Evolutionary conservation across 2,113 vertebrate species (phyloP).

Genomic region (Calidris pygmaea): DNA sequence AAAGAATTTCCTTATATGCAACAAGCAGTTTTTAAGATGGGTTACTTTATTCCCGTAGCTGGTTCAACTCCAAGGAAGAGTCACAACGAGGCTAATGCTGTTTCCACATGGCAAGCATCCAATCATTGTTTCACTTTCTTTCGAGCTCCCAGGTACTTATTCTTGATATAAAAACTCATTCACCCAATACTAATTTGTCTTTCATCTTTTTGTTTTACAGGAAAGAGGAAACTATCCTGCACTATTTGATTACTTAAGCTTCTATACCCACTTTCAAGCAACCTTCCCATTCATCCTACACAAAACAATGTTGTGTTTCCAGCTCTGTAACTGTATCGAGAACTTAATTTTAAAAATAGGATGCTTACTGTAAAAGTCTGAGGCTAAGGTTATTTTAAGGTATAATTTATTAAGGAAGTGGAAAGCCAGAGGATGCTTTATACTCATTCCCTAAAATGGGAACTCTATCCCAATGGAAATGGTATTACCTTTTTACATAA

Average conservation of each 20-base stretch:
- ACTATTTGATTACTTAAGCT: neutral
- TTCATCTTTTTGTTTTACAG: neutral
- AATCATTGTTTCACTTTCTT: neutral
- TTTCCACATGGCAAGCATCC: neutral
- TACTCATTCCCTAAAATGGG: neutral
- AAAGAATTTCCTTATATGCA: neutral
- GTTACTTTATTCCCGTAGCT: neutral
- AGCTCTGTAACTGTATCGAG: neutral
- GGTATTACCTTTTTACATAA: conserved; percentile 72
- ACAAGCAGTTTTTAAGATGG: neutral
- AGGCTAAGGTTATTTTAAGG: neutral
- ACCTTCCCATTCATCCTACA: neutral
- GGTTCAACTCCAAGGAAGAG: neutral
- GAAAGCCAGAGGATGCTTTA: neutral
- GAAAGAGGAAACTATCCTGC: neutral
- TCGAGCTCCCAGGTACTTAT: neutral
- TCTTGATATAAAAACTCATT: neutral
- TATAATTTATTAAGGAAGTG: neutral
- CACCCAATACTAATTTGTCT: neutral
- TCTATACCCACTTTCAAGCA: neutral
- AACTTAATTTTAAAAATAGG: neutral
- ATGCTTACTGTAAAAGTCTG: neutral
- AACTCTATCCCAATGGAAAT: neutral
- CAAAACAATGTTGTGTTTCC: neutral
- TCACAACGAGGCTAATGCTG: neutral